Base-by-base conservation (phyloP, 2,113 vertebrate species). In the Neolamprologus variostigma region DNA sequence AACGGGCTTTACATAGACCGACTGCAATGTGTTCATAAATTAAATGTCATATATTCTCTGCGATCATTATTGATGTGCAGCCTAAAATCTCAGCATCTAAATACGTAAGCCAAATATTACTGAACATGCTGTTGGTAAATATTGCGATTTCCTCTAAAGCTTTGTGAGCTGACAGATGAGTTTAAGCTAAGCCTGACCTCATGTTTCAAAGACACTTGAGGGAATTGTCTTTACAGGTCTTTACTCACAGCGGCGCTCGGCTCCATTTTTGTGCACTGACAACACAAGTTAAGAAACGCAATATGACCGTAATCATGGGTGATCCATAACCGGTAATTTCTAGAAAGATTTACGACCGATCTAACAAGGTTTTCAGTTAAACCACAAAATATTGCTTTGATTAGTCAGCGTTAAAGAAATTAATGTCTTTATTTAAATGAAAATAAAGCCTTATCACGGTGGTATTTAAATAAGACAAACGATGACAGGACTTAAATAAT, bases 381-480 rank as follows among this genome's bases (percentile, higher is more conserved):
- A 85, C 55, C 35, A 23, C 66, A 85, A 91, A 94, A 95, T 85
- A 87, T 92, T 81, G 93, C 94, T 95, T 82, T 94, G 95, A 96
- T 96, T 96, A 95, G 92, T 96, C 93, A 92, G 92, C 95, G 90
- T 89, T 92, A 92, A 76, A 92, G 93, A 92, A 95, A 95, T 93
- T 84, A 95, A 95, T 96, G 94, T 94, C 92, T 94, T 88, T 93
- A 89, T 92, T 94, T 89, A 95, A 94, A 95, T 95, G 86, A 94
- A 91, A 95, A 93, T 92, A 93, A 94, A 93, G 80, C 55, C 92
- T 96, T 96, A 96, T 97, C 95, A 93, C 40, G 13, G 86, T 23
- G 79, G 61, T 89, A 87, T 96, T 96, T 95, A 95, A 95, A 95
- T 90, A 95, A 95, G 96, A 96, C 94, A 92, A 94, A 95, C 61